These are phyloP conservation scores for Brachystomella parvula DNA, from an alignment of 1,140 invertebrate genomes.

Conservation along the genomic window DNA sequence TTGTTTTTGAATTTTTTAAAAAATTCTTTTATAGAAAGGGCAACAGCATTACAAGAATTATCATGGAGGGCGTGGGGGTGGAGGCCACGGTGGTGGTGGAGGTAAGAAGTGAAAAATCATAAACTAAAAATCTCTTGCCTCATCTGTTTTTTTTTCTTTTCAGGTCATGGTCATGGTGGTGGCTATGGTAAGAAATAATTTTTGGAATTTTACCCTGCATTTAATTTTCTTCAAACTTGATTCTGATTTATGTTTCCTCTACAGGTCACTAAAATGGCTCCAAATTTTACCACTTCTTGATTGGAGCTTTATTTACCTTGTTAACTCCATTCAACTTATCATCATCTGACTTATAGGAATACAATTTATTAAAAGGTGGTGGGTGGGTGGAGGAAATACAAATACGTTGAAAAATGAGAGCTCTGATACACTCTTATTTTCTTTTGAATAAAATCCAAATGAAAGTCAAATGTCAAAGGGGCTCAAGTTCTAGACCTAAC, in stretches of 20 bases:
- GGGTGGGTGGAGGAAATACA: too few species aligned
- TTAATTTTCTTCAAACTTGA: not conserved
- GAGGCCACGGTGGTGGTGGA: constrained; percentile 21
- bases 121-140: not conserved
- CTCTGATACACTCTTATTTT: too few species aligned
- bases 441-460: too few species aligned
- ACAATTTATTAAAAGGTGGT: not conserved
- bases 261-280: too few species aligned
- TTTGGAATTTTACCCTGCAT: not conserved
- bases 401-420: too few species aligned
- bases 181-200: constrained; percentile 1
- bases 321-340: not conserved
- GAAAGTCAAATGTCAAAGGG: too few species aligned
- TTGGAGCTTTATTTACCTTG: not conserved
- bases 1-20: not conserved
- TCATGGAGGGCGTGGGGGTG: constrained; percentile 2
- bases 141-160: constrained; percentile 31
- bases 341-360: not conserved
- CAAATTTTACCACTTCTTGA: not conserved
- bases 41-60: constrained; percentile 24
- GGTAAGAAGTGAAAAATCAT: not conserved
- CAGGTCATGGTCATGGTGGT: constrained; percentile 23
- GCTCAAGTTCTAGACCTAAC: too few species aligned
- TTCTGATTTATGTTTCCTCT: too few species aligned
- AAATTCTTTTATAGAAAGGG: constrained; percentile 8